These are phyloP conservation scores for Ciconia maguari DNA, from an alignment of 2,113 vertebrate genomes.

Conservation along the genomic window DNA sequence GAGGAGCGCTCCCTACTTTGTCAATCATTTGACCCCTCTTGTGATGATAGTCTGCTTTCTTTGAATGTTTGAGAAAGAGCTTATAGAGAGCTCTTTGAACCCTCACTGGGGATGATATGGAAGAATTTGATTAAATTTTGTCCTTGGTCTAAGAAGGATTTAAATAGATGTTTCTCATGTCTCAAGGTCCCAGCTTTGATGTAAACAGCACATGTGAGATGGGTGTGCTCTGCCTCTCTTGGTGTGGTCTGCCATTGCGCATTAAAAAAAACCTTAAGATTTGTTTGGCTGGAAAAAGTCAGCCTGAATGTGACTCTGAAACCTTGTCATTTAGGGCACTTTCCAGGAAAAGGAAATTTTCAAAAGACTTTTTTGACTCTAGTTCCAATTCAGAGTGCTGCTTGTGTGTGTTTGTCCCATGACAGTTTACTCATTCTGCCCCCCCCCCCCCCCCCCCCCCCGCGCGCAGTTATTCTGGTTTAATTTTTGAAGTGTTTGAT, in stretches of 20 bases:
- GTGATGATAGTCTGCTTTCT: background rate
- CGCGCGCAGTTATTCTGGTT: background rate
- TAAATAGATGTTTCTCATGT: background rate
- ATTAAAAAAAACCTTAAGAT: background rate
- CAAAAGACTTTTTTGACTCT: too few species aligned
- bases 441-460: too few species aligned
- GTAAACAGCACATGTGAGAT: background rate
- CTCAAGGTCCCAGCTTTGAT: background rate
- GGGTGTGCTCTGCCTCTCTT: background rate
- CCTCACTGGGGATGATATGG: background rate
- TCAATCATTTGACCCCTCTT: background rate
- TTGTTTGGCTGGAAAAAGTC: background rate
- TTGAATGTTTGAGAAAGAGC: background rate
- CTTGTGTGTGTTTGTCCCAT: background rate
- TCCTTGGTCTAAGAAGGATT: background rate
- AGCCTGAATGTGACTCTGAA: accelerated
- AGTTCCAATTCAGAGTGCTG: too few species aligned
- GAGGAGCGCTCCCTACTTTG: background rate
- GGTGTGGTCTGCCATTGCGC: background rate
- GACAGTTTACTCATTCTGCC: background rate
- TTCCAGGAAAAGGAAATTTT: too few species aligned
- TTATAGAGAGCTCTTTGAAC: background rate
- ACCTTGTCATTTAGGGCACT: too few species aligned
- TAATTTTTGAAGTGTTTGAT: background rate
- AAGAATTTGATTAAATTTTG: slow-evolving; percentile 1